phyloP scores from a whole-genome alignment of 1,140 invertebrate species.

The Tetranychus cinnabarinus region DNA sequence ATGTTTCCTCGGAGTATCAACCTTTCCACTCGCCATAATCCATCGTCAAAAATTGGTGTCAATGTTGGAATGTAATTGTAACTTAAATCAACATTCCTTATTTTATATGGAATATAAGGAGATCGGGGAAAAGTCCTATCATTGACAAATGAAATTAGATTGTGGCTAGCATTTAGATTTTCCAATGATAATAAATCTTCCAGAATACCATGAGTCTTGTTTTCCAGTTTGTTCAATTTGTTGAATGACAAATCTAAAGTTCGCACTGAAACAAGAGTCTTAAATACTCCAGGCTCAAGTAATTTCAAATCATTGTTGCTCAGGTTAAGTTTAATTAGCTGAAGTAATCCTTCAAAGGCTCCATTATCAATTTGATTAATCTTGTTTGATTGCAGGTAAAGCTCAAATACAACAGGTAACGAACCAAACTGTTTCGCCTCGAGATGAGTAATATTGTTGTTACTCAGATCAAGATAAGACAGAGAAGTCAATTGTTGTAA shows the following conservation, averaged over 20 bases:
- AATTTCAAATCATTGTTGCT: slow-evolving; percentile 39
- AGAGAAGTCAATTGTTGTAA: slow-evolving; percentile 45
- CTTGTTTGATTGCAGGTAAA: slow-evolving; percentile 49
- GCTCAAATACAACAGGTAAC: slow-evolving; percentile 54
- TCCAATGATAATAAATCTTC: slow-evolving; percentile 63
- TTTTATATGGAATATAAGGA: slow-evolving; percentile 58
- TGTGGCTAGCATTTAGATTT: slow-evolving; percentile 52
- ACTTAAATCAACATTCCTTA: slow-evolving; percentile 49
- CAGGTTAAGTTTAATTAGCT: slow-evolving; percentile 50
- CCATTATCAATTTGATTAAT: slow-evolving; percentile 33
- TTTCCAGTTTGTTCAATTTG: slow-evolving; percentile 48
- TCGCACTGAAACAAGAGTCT: slow-evolving; percentile 22
- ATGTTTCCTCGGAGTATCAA: slow-evolving; percentile 34
- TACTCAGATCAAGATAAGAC: slow-evolving; percentile 49
- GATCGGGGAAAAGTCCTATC: slow-evolving; percentile 59
- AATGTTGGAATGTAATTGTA: slow-evolving; percentile 23
- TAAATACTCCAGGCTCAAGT: slow-evolving; percentile 56
- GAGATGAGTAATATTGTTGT: slow-evolving; percentile 44
- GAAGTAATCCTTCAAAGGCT: slow-evolving; percentile 57
- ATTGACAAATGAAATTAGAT: slow-evolving; percentile 54
- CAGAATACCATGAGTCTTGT: slow-evolving; percentile 59
- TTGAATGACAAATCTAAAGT: slow-evolving; percentile 49
- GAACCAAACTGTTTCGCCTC: slow-evolving; percentile 49
- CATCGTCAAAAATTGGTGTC: slow-evolving; percentile 22
- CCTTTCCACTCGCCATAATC: slow-evolving; percentile 39